Evolutionary conservation across 1,140 invertebrate species (phyloP).

Genomic region (Ceratoteleas bidentatus): DNA sequence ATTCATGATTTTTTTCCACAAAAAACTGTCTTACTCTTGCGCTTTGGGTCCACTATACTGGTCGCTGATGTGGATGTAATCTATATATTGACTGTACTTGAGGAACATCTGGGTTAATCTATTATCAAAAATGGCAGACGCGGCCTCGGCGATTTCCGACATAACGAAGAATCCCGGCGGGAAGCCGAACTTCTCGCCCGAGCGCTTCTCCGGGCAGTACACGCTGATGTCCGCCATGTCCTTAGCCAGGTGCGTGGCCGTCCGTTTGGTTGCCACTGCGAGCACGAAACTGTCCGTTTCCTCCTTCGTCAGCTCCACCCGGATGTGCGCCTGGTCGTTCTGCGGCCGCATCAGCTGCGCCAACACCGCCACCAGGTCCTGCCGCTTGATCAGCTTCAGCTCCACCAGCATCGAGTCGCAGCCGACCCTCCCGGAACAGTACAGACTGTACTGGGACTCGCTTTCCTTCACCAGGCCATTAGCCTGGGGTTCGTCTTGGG

Average conservation of each 20-base stretch:
- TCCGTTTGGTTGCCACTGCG: conserved; percentile 94
- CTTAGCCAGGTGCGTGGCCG: conserved; percentile 90
- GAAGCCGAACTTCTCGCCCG: conserved; percentile 93
- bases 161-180: conserved; percentile 90
- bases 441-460: conserved; percentile 96
- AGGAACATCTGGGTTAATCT: conserved; percentile 90
- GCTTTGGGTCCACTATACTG: conserved; percentile 95
- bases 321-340: conserved; percentile 92
- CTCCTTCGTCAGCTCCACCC: conserved; percentile 93
- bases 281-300: conserved; percentile 97
- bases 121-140: conserved; percentile 90
- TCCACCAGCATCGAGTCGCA: conserved; percentile 99
- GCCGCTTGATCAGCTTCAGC: conserved; percentile 96
- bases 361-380: conserved; percentile 95
- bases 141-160: conserved; percentile 94
- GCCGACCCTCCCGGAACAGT: conserved; percentile 96
- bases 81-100: conserved; percentile 93
- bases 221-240: conserved; percentile 96
- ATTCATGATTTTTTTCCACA: too few relatives aligned
- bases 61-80: conserved; percentile 99
- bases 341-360: conserved; percentile 92
- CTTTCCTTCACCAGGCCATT: conserved; percentile 93
- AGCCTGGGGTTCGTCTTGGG: conserved; percentile 81
- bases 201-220: conserved; percentile 95
- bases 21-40: conserved; percentile 86